Percentiles rank a stretch among this genome's conserved stretches.
Conservation (phyloP, 2,888 invertebrate species). For the Orthonychiurus folsomi region DNA sequence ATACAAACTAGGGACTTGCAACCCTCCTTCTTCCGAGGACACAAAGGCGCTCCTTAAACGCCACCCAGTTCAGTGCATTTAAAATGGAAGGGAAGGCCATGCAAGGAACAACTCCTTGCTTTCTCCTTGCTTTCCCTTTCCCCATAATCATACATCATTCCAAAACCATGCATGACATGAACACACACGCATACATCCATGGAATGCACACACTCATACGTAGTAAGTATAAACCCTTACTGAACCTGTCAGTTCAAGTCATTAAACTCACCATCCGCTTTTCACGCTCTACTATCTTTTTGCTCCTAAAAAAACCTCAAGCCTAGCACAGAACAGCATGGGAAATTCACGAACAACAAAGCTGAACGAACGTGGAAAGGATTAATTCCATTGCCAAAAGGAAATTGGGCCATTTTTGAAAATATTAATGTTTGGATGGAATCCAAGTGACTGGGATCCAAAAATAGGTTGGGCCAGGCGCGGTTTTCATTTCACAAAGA, state of each 20-base stretch:
- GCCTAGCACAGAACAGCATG: not conserved
- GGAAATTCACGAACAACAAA: no score
- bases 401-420: no score
- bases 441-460: no score
- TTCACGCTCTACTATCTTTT: not conserved
- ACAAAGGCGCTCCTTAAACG: not conserved
- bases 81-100: not conserved
- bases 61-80: not conserved
- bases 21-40: no score
- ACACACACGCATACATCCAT: not conserved
- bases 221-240: no score
- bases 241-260: constrained; percentile 1
- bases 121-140: not conserved
- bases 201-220: not conserved
- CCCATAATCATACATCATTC: not conserved
- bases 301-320: not conserved
- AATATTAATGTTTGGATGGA: no score
- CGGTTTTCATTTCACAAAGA: not conserved
- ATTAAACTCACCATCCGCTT: constrained; percentile 1
- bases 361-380: no score
- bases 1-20: not conserved
- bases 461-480: no score
- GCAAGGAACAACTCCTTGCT: not conserved
- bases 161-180: not conserved
- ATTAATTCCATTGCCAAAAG: no score